A percentile compares a stretch with the other conserved stretches of the same genome.
These are phyloP conservation scores for Therioaphis trifolii DNA, from an alignment of 2,888 invertebrate species.

Conservation along the genomic window DNA sequence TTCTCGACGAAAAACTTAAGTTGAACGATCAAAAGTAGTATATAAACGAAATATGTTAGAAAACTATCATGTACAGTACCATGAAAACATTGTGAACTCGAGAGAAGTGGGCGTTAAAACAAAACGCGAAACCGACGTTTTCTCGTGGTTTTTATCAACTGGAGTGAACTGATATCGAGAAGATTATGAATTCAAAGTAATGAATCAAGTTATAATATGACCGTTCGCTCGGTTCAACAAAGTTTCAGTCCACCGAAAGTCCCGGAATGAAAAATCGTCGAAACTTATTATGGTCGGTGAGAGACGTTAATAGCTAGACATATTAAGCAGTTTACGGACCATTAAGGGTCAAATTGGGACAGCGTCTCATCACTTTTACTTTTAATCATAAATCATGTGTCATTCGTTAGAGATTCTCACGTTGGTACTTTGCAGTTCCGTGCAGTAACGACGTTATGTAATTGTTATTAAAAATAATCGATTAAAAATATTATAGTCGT, in stretches of 20 bases:
- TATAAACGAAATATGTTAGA: too few species aligned
- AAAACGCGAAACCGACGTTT: neutral
- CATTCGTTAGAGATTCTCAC: neutral
- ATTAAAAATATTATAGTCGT: neutral
- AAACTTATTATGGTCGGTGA: neutral
- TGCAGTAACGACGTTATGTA: neutral
- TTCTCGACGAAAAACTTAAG: too few species aligned
- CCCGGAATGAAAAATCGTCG: slow-evolving; percentile 15
- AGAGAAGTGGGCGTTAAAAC: too few species aligned
- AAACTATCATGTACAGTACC: too few species aligned
- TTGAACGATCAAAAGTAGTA: too few species aligned
- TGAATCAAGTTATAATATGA: slow-evolving; percentile 23
- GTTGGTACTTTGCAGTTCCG: neutral
- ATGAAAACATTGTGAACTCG: too few species aligned
- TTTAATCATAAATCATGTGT: slow-evolving; percentile 40
- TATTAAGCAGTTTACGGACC: slow-evolving; percentile 21
- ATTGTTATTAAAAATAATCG: neutral
- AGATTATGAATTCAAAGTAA: neutral
- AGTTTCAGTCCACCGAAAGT: slow-evolving; percentile 11
- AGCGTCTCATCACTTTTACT: slow-evolving; percentile 14
- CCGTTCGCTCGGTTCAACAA: neutral
- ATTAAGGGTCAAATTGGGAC: slow-evolving; percentile 26
- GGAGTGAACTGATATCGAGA: neutral
- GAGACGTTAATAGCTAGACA: slow-evolving; percentile 6
- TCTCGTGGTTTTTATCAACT: too few species aligned